phyloP scores from a whole-genome alignment of 2,888 invertebrate genomes.

The Meteorus cinctellus region DNA sequence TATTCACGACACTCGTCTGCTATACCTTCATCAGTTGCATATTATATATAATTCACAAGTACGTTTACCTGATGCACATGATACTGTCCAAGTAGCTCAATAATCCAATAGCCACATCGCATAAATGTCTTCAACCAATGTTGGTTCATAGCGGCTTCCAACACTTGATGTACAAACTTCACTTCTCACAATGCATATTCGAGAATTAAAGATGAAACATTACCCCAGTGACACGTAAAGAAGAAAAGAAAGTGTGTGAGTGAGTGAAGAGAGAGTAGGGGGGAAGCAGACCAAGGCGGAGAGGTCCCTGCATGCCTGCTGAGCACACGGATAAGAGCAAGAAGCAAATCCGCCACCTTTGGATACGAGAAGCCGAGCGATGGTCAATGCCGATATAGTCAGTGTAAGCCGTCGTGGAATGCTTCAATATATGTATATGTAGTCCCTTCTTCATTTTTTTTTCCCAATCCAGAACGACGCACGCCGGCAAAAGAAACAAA shows the following conservation, averaged over 20 bases:
- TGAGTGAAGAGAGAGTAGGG: neutral
- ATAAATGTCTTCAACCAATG: neutral
- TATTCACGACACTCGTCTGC: neutral
- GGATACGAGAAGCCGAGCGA: slow-evolving; percentile 56
- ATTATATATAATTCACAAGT: neutral
- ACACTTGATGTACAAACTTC: neutral
- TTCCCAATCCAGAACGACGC: slow-evolving; percentile 43
- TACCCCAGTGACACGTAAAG: neutral
- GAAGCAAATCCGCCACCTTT: slow-evolving; percentile 70
- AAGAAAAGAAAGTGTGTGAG: neutral
- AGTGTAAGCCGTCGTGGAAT: slow-evolving; percentile 72
- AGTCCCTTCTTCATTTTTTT: slow-evolving; percentile 36
- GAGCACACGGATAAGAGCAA: slow-evolving; percentile 59
- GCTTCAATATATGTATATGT: slow-evolving; percentile 50
- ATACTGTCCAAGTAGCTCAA: neutral
- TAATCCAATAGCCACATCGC: neutral
- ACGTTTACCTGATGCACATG: neutral
- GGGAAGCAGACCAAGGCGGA: neutral
- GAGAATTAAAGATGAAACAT: neutral
- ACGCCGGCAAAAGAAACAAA: slow-evolving; percentile 22
- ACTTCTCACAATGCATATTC: neutral
- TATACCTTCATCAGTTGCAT: neutral
- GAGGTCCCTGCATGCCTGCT: slow-evolving; percentile 38
- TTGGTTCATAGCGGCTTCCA: neutral
- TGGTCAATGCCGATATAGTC: slow-evolving; percentile 60